Base-by-base conservation (phyloP, 2,113 vertebrate genomes). In the Saguinus midas region DNA sequence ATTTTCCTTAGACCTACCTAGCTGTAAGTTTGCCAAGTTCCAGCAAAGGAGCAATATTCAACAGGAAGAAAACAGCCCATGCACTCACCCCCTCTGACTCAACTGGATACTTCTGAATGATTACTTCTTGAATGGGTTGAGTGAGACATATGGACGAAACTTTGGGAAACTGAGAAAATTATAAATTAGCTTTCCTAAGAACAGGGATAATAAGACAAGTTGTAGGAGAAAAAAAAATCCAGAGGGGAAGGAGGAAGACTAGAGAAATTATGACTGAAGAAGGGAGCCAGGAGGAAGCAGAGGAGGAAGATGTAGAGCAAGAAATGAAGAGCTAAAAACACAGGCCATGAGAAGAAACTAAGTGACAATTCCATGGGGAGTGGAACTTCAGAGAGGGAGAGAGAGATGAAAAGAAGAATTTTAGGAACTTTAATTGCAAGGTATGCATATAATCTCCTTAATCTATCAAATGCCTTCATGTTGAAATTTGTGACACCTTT, bases 51-150 rank as follows among this genome's bases (percentile, higher is more conserved):
- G 10, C 12, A 3, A 68, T 85, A 37, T 8, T 7, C 17, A 85
- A 48, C n/a, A 93, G 35, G 13, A 58, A 78, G 32, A 48, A 93
- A 75, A 35, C 18, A 61, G 23, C 25, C 20, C 17, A n/a, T 35
- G 9, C 14, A 20, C 32, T 8, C 6, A 17, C 23, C 1, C 0
- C 6, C 16, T 52, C 76, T 32, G 21, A 11, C 4, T 14, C 21
- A 78, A 64, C 3, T 57, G 13, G 10, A 61, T 50, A 21, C 43
- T 35, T 81, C 66, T 21, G 17, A 43, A 45, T 6, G 3, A 58
- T 16, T 23, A 18, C 29, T 40, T 40, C 13, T 48, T 87, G 20
- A 4, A 10, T 66, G 21, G 37, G 8, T 32, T 29, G 9, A 3
- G 16, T 55, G 86, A 76, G 10, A 13, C 27, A 45, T 12, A 14